phyloP scores from a whole-genome alignment of 2,797 vertebrate genomes.

The Valencia hispanica region DNA sequence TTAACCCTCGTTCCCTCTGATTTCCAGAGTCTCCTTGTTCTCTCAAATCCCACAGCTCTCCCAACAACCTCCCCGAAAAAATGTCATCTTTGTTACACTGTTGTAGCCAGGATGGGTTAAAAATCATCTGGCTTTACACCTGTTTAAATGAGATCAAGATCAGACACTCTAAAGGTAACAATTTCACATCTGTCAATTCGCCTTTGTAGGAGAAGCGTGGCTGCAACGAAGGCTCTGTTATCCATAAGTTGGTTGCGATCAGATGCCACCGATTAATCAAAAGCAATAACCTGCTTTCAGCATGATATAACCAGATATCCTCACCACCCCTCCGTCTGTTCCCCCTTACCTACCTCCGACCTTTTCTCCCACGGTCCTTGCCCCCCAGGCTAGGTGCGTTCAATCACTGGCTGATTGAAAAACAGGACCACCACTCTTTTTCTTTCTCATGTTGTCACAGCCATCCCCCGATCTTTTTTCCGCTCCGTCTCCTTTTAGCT shows the following conservation, averaged over 20 bases:
- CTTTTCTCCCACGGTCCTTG: slow-evolving; percentile 73
- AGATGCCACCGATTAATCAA: slow-evolving; percentile 50
- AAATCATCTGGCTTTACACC: slow-evolving; percentile 57
- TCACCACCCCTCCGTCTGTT: slow-evolving; percentile 25
- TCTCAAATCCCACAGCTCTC: slow-evolving; percentile 59
- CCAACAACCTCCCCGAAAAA: slow-evolving; percentile 67
- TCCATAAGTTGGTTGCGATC: slow-evolving; percentile 44
- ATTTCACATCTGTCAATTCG: slow-evolving; percentile 44
- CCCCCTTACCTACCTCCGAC: slow-evolving; percentile 72
- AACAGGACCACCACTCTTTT: slow-evolving; percentile 78
- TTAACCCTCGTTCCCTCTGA: slow-evolving; percentile 37
- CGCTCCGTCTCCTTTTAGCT: slow-evolving; percentile 52
- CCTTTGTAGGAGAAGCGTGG: slow-evolving; percentile 15
- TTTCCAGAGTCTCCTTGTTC: slow-evolving; percentile 59
- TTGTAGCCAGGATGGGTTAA: slow-evolving; percentile 36
- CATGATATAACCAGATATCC: slow-evolving; percentile 74
- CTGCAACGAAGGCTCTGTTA: slow-evolving; percentile 16
- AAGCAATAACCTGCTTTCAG: slow-evolving; percentile 74
- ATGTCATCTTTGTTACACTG: slow-evolving; percentile 66
- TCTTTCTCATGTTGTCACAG: slow-evolving; percentile 85
- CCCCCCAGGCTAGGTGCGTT: slow-evolving; percentile 76
- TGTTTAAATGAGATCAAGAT: slow-evolving; percentile 50
- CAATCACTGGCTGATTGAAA: slow-evolving; percentile 76
- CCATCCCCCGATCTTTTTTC: slow-evolving; percentile 70
- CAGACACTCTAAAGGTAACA: slow-evolving; percentile 31